Percentiles rank a stretch among this genome's conserved stretches.
These are phyloP conservation scores for Arenaria interpres DNA, from an alignment of 2,113 vertebrate genomes.

Conservation along the genomic window DNA sequence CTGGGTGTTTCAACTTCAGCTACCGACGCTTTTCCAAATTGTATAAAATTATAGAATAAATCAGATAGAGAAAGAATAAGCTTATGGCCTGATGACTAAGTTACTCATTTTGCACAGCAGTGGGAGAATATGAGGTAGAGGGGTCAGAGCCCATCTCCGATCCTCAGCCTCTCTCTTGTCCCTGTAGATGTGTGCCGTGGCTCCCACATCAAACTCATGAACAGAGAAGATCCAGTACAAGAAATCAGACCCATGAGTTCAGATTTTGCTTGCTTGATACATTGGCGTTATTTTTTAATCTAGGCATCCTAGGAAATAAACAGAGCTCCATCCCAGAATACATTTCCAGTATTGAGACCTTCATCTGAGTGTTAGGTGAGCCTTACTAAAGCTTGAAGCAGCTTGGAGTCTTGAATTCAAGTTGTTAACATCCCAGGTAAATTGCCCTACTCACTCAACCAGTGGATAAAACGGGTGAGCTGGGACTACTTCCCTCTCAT, in stretches of 20 bases:
- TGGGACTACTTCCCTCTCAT: slow-evolving; percentile 13
- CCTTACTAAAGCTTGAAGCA: neutral
- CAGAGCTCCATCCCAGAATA: neutral
- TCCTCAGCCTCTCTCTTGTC: neutral
- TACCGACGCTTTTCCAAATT: neutral
- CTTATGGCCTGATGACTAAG: neutral
- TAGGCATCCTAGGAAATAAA: neutral
- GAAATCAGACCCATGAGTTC: neutral
- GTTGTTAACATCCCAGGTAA: slow-evolving; percentile 16
- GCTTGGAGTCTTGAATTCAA: neutral
- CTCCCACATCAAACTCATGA: neutral
- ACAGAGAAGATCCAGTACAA: neutral
- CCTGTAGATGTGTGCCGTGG: neutral
- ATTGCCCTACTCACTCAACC: neutral
- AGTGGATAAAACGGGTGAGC: neutral
- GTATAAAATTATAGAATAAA: neutral
- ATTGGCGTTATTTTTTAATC: neutral
- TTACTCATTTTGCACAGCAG: neutral
- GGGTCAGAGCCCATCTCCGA: neutral
- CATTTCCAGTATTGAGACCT: neutral
- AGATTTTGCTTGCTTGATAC: neutral
- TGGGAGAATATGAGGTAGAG: neutral
- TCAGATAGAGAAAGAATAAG: neutral
- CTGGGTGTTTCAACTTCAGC: neutral
- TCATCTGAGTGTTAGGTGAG: neutral